Base-by-base conservation (phyloP, 1,140 invertebrate species). In the Colletes gigas region DNA sequence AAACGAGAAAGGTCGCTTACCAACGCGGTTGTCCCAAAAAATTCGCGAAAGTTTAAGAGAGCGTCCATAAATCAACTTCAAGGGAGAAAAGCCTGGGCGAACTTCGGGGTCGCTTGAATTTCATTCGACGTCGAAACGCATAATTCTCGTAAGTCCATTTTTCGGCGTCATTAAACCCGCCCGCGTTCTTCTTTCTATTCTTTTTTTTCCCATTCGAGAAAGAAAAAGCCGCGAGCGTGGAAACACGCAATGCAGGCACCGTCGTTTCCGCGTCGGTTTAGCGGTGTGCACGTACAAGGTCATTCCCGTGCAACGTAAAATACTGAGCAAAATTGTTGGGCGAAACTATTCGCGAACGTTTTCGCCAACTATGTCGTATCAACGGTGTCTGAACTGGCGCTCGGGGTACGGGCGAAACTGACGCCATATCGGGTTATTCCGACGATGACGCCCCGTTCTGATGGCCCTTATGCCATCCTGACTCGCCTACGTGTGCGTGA, bases 321-420 rank as follows among this genome's bases (percentile, higher is more conserved):
- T 85, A 78, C 79, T 74, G 60, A n/a, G 79, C 63, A 57, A 86
- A 88, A 90, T 91, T 90, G 89, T 91, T 91, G 78, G 30, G 77
- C 67, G 69, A 88, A 85, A 89, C 89, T 89, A 90, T 88, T 89
- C 78, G 78, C 44, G 72, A 85, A 72, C 84, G 84, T 88, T 90
- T 90, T 82, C 60, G 54, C 82, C 69, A 90, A 90, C 88, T 91
- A 91, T 91, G 87, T 85, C 77, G 77, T 66, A 47, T 83, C 82
- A 76, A 71, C 71, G 77, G 77, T 71, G 82, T 75, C 71, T 59
- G 77, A 55, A 69, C 44, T 12, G 57, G 68, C n/a, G 39, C 47
- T 8, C 14, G n/a, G 67, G 54, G 15, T n/a, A 6, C n/a, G 7
- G 7, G 5, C 7, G 55, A 12, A 47, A 17, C 52, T 19, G 41